These are phyloP conservation scores for Cetoscarus ocellatus DNA, from an alignment of 2,797 vertebrate genomes.

Conservation along the genomic window DNA sequence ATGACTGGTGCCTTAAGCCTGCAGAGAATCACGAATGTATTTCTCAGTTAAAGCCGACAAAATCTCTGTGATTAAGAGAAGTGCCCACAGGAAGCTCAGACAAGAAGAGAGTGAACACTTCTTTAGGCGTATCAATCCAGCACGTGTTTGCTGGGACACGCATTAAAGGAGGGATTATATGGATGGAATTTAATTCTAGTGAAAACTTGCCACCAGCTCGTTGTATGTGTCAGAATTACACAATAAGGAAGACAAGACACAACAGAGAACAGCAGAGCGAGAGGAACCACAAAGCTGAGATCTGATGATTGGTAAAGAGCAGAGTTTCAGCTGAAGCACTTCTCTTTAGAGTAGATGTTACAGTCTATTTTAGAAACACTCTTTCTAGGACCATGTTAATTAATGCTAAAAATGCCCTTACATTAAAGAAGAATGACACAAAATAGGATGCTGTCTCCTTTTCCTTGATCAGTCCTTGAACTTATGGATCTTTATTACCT, in stretches of 20 bases:
- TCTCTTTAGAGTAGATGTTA: no score
- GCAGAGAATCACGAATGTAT: not conserved
- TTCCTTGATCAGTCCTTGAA: not conserved
- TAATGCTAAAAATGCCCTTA: no score
- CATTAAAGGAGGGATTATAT: slow-evolving; percentile 44
- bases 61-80: slow-evolving; percentile 15
- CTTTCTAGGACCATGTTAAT: no score
- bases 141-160: slow-evolving; percentile 55
- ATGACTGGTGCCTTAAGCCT: slow-evolving; percentile 9
- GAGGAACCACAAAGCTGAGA: slow-evolving; percentile 6
- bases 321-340: no score
- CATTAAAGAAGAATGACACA: no score
- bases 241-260: slow-evolving; percentile 47
- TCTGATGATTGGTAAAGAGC: not conserved
- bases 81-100: not conserved
- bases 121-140: slow-evolving; percentile 1
- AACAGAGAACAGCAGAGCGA: slow-evolving; percentile 17
- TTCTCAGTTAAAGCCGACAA: slow-evolving; percentile 3
- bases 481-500: not conserved
- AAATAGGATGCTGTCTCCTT: no score
- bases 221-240: slow-evolving; percentile 52
- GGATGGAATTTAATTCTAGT: slow-evolving; percentile 65
- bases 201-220: slow-evolving; percentile 60
- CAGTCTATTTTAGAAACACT: no score
- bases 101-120: slow-evolving; percentile 25